These are phyloP conservation scores for Crossaster papposus DNA, from an alignment of 53 echinoderm and acorn worm species.

Conservation along the genomic window DNA sequence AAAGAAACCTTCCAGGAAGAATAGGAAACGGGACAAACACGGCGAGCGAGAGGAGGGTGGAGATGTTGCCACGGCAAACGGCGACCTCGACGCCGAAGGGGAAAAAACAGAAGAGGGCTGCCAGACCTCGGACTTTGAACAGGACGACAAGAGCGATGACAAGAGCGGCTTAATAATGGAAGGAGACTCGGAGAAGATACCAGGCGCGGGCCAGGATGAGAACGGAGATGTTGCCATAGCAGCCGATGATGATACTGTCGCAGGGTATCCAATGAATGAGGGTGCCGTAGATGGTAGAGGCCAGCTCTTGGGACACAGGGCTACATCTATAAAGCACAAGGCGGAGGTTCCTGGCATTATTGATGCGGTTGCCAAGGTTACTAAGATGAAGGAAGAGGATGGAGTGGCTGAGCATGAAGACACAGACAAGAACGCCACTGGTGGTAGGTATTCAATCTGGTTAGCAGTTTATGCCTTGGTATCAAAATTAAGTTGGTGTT, in stretches of 20 bases:
- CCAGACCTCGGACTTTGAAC: slow-evolving; percentile 22
- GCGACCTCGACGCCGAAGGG: neutral
- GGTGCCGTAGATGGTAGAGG: neutral
- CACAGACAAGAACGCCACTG: neutral
- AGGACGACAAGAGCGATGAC: neutral
- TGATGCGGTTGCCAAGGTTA: slow-evolving; percentile 47
- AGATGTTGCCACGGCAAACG: slow-evolving; percentile 32
- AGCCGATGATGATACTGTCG: neutral
- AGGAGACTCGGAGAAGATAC: neutral
- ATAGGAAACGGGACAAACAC: slow-evolving; percentile 43
- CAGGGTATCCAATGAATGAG: neutral
- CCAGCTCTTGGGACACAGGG: neutral
- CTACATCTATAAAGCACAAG: neutral
- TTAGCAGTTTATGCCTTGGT: no score
- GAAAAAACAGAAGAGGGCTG: slow-evolving; percentile 16
- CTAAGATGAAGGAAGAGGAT: neutral
- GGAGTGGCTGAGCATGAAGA: neutral
- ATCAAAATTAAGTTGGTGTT: no score
- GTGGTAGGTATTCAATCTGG: slow-evolving; percentile 8
- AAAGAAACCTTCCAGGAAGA: slow-evolving; percentile 41
- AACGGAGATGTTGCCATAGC: slow-evolving; percentile 12
- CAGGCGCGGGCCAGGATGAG: neutral
- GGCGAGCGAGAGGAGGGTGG: neutral
- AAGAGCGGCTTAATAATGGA: neutral
- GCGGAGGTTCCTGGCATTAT: neutral